A percentile compares a stretch with the other conserved stretches of the same genome.
Evolutionary conservation across 2,888 invertebrate genomes (phyloP).

Genomic region (Aspidapion aeneum): DNA sequence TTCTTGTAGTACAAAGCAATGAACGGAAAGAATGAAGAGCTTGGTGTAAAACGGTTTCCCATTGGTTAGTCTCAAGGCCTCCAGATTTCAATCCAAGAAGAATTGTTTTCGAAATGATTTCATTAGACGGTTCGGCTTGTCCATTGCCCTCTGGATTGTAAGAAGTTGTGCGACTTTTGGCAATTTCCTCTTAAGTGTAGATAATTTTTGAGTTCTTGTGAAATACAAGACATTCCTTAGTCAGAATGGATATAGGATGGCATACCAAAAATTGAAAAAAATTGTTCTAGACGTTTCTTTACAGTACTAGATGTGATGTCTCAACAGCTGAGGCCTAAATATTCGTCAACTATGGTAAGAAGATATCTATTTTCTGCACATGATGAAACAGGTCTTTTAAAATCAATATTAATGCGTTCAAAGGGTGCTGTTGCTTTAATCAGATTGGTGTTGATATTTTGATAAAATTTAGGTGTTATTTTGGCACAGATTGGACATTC

Average conservation of each 20-base stretch:
- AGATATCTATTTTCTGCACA: not conserved
- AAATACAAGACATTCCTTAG: constrained; percentile 6
- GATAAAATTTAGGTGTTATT: not conserved
- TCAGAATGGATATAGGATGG: constrained; percentile 10
- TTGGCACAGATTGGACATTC: not conserved
- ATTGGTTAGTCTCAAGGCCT: not conserved
- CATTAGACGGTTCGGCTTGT: not conserved
- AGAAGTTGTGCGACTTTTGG: constrained; percentile 7
- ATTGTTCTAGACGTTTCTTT: constrained; percentile 1
- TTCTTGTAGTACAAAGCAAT: not conserved
- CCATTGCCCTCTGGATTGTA: not conserved
- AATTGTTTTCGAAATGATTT: not conserved
- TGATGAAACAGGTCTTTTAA: not conserved
- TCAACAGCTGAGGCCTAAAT: constrained; percentile 7
- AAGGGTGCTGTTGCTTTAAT: not conserved
- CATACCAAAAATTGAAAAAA: constrained; percentile 10
- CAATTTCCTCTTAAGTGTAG: constrained; percentile 4
- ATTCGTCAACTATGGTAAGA: not conserved
- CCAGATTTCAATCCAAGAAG: not conserved
- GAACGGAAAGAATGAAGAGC: too few species aligned
- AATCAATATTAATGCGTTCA: not conserved
- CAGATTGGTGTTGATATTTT: not conserved
- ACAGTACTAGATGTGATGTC: constrained; percentile 8
- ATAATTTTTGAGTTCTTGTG: constrained; percentile 5
- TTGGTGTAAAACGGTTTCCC: not conserved